A percentile compares a stretch with the other conserved stretches of the same genome.
Conservation (phyloP, 2,888 invertebrate species). For the Orthosia incerta region DNA sequence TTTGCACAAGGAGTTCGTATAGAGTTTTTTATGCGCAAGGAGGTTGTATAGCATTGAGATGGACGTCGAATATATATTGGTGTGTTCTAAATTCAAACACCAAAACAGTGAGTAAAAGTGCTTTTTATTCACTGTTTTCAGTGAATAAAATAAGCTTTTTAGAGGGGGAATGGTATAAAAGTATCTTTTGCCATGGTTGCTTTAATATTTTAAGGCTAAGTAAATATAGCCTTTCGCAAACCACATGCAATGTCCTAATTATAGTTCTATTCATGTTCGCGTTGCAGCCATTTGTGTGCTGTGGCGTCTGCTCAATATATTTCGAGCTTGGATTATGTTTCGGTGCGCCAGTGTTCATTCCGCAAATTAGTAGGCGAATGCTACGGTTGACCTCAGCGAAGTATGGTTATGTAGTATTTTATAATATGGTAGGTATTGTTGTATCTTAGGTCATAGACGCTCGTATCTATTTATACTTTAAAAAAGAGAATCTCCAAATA, state of each 20-base stretch:
- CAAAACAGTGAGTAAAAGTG: too few species aligned
- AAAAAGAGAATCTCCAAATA: too few species aligned
- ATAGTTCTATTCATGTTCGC: constrained; percentile 36
- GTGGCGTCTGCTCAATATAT: constrained; percentile 61
- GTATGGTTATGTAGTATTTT: constrained; percentile 62
- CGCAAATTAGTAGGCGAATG: constrained; percentile 66
- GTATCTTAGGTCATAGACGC: background rate
- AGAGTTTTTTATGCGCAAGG: too few species aligned
- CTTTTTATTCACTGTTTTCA: too few species aligned
- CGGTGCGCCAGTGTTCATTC: constrained; percentile 66
- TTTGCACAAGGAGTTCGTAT: too few species aligned
- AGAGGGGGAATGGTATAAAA: too few species aligned
- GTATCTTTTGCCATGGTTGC: constrained; percentile 16
- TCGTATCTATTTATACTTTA: background rate
- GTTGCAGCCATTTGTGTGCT: constrained; percentile 64
- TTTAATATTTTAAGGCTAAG: constrained; percentile 9
- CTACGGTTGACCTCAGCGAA: constrained; percentile 52
- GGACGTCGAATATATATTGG: too few species aligned
- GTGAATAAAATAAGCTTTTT: too few species aligned
- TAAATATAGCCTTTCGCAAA: background rate
- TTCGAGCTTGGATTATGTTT: constrained; percentile 64
- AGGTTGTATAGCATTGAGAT: too few species aligned
- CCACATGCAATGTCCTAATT: constrained; percentile 36
- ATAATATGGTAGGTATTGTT: background rate
- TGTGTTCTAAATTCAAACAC: too few species aligned